These are phyloP conservation scores for Lycophotia porphyrea DNA, from an alignment of 2,888 invertebrate genomes.

Conservation along the genomic window DNA sequence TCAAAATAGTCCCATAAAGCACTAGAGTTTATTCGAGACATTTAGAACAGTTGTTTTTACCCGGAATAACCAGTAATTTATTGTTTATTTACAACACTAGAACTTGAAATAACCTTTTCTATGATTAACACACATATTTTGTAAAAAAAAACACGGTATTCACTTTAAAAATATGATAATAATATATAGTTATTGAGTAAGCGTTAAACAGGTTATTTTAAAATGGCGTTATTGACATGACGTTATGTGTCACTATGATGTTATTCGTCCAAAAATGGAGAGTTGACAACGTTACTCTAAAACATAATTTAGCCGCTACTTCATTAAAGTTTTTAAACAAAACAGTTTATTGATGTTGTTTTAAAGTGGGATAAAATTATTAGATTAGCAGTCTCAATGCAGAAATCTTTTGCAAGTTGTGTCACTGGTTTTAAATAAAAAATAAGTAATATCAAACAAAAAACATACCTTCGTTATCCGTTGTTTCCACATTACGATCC, in stretches of 20 bases:
- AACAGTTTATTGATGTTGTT: background rate
- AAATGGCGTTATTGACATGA: background rate
- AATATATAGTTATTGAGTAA: background rate
- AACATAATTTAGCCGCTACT: too few relatives aligned
- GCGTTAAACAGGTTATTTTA: background rate
- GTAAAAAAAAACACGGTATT: background rate
- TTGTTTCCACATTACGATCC: background rate
- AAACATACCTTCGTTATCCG: conserved; percentile 43
- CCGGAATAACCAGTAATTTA: background rate
- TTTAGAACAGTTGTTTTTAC: background rate
- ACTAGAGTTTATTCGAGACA: background rate
- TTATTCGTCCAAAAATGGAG: background rate
- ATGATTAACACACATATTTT: background rate
- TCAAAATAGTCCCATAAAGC: conserved; percentile 6
- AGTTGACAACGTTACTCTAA: background rate
- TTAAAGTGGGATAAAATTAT: background rate
- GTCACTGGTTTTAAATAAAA: background rate
- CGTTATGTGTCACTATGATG: background rate
- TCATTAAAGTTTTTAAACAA: background rate
- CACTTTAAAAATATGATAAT: background rate
- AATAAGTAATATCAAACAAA: background rate
- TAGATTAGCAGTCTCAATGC: background rate
- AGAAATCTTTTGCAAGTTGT: background rate
- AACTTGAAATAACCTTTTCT: background rate
- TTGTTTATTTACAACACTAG: background rate